Evolutionary conservation across 2,113 vertebrate genomes (phyloP), one percentile per base, ranked within the genome.

Genomic region (Pycnonotus jocosus): DNA sequence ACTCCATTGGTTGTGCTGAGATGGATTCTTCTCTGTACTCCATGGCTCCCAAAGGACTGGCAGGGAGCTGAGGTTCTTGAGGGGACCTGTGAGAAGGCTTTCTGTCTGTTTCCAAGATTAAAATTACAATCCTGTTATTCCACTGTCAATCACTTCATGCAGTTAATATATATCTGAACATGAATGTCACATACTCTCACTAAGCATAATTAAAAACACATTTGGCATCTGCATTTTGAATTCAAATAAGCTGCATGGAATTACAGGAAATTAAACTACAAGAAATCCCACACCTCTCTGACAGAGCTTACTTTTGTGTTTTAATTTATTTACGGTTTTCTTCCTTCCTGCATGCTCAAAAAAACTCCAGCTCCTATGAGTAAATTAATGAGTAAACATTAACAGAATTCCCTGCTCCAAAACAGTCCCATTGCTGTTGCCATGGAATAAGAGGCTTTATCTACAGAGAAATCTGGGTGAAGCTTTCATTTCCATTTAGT

Each of bases 41-140:
- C 48, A 57, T 58, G 60, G 84, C 77, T 82, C 96, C 97, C 24
- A 96, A 71, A 6, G 54, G 96, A 61, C 86, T 90, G 50, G 71
- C 92, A 61, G 97, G 78, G 60, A 98, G 98, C 47, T 92, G 96
- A 96, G 97, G 96, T 65, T 92, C 97, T 87, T 97, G 97, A 31
- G 92, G 47, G 47, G 85, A 73, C 70, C 95, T 93, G 6, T 38
- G 86, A 66, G 92, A 48, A 60, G 18, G 51, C 56, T 82, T 95
- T 72, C 87, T 97, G 84, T 93, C 96, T 93, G 86, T 60, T 68
- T 95, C 90, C 10, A 84, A 79, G 48, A 94, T 98, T 98, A 95
- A 60, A 97, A 97, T 91, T 25, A 94, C n/a, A 97, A n/a, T 50
- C 45, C 11, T 84, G 48, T 97, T 81, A 96, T 45, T 64, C 16